Conservation (phyloP, 2,888 invertebrate genomes). For the Alcis repandata region DNA sequence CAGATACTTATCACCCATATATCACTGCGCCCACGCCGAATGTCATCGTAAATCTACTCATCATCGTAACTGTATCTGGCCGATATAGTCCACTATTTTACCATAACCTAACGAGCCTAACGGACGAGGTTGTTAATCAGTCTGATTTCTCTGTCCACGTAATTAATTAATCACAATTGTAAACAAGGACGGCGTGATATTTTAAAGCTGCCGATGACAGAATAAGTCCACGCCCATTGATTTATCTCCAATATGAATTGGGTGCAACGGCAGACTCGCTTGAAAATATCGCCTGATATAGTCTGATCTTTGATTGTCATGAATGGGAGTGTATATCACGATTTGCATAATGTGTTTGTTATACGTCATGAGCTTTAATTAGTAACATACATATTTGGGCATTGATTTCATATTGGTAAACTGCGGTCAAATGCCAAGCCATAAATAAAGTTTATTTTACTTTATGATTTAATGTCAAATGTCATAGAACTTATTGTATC, state of each 20-base stretch:
- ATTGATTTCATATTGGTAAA: background rate
- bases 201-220: conserved; percentile 48
- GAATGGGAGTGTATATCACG: conserved; percentile 17
- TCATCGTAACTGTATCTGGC: conserved; percentile 40
- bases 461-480: too few relatives aligned
- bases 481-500: too few relatives aligned
- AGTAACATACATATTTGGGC: background rate
- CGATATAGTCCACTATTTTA: conserved; percentile 47
- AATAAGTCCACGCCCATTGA: conserved; percentile 49
- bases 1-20: conserved; percentile 34
- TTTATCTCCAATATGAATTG: conserved; percentile 39
- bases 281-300: conserved; percentile 12
- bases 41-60: conserved; percentile 27
- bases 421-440: background rate
- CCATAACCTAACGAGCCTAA: conserved; percentile 47
- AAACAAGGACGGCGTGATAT: conserved; percentile 50
- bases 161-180: conserved; percentile 53
- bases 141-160: conserved; percentile 47
- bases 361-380: conserved; percentile 5
- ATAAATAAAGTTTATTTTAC: too few relatives aligned
- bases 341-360: conserved; percentile 32
- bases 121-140: conserved; percentile 50
- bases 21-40: conserved; percentile 36
- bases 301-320: conserved; percentile 18
- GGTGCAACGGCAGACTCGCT: conserved; percentile 30